Evolutionary conservation across 1,140 invertebrate species (phyloP).

Genomic region (Heliothis virescens): DNA sequence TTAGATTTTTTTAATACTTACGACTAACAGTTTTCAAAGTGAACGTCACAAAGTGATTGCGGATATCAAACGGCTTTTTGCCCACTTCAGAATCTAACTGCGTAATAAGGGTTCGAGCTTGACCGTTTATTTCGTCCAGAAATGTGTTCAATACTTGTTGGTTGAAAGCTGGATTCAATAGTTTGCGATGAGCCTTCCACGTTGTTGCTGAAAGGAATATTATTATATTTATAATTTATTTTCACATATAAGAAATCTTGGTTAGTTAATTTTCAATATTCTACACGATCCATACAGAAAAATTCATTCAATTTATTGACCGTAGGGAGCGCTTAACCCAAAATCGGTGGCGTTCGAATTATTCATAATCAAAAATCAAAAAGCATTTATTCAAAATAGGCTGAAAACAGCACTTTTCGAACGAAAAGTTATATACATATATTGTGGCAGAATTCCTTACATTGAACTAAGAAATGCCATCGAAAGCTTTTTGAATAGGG

Average conservation of each 20-base stretch:
- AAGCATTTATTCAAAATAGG: no score
- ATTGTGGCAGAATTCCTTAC: no score
- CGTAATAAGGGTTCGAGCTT: not conserved
- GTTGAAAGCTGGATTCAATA: not conserved
- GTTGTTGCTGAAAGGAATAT: not conserved
- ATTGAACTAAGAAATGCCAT: no score
- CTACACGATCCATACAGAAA: no score
- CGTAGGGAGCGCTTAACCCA: no score
- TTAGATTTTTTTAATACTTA: not conserved
- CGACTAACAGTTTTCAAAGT: slow-evolving; percentile 1
- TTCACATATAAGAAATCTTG: not conserved
- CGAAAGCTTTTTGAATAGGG: no score
- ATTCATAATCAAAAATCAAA: no score
- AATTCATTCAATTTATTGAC: no score
- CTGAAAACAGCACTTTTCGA: no score
- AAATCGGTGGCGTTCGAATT: no score
- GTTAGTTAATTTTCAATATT: no score
- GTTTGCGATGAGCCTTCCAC: slow-evolving; percentile 15
- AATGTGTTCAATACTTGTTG: slow-evolving; percentile 15
- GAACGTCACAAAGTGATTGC: not conserved
- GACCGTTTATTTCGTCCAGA: not conserved
- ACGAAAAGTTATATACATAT: no score
- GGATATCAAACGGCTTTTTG: not conserved
- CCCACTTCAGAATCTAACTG: not conserved
- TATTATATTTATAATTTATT: not conserved